phyloP scores from a whole-genome alignment of 2,797 vertebrate genomes.

The Acipenser ruthenus region DNA sequence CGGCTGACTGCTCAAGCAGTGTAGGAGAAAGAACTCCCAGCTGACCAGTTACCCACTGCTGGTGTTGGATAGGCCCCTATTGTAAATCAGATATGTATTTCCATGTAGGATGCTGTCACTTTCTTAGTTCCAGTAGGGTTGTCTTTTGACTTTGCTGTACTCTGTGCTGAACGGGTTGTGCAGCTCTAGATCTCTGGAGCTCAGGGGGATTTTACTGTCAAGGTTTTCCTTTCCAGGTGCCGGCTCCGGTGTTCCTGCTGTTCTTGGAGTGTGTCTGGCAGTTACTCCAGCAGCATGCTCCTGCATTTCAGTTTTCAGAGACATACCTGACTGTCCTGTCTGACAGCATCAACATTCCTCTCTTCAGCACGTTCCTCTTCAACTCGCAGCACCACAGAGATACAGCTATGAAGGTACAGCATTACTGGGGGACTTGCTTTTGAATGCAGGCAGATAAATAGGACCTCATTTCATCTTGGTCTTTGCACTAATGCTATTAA shows the following conservation, averaged over 20 bases:
- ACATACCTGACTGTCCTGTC: conserved; percentile 81
- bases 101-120: too few relatives aligned
- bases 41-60: too few relatives aligned
- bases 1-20: too few relatives aligned
- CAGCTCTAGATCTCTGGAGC: too few relatives aligned
- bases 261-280: conserved; percentile 81
- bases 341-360: conserved; percentile 71
- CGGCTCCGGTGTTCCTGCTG: conserved; percentile 74
- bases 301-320: conserved; percentile 79
- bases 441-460: too few relatives aligned
- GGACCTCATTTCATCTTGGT: too few relatives aligned
- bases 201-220: neutral
- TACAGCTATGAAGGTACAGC: conserved; percentile 28
- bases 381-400: conserved; percentile 69
- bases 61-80: too few relatives aligned
- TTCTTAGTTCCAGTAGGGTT: neutral
- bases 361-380: conserved; percentile 83
- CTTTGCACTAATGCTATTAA: too few relatives aligned
- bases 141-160: conserved; percentile 1
- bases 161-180: neutral
- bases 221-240: conserved; percentile 16
- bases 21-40: too few relatives aligned
- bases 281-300: conserved; percentile 65
- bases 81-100: too few relatives aligned
- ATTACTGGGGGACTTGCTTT: too few relatives aligned